phyloP scores from a whole-genome alignment of 1,140 invertebrate genomes.

The silkworm (Bombyx mori) region ASM3026992v2 NC_085113.1:13111001-13111500 shows the following conservation, averaged over 20 bases:
- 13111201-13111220: slow-evolving; percentile 62
- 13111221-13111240: slow-evolving; percentile 51
- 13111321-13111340: slow-evolving; percentile 56
- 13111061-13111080: too few relatives aligned
- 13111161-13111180: slow-evolving; percentile 14
- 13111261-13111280: slow-evolving; percentile 69
- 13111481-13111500: slow-evolving; percentile 68
- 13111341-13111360: slow-evolving; percentile 54
- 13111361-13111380: slow-evolving; percentile 57
- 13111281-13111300: slow-evolving; percentile 54
- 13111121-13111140: too few relatives aligned
- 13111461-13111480: slow-evolving; percentile 78
- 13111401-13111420: slow-evolving; percentile 87
- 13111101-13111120: too few relatives aligned
- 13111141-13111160: too few relatives aligned
- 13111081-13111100: too few relatives aligned
- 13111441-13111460: slow-evolving; percentile 79
- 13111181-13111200: slow-evolving; percentile 57
- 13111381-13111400: slow-evolving; percentile 84
- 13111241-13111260: slow-evolving; percentile 63
- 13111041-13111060: too few relatives aligned
- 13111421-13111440: slow-evolving; percentile 84
- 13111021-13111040: too few relatives aligned
- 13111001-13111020: too few relatives aligned
- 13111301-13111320: slow-evolving; percentile 62